These are phyloP conservation scores for Rhinichthys klamathensis DNA, from an alignment of 2,113 vertebrate species.

Conservation along the genomic window DNA sequence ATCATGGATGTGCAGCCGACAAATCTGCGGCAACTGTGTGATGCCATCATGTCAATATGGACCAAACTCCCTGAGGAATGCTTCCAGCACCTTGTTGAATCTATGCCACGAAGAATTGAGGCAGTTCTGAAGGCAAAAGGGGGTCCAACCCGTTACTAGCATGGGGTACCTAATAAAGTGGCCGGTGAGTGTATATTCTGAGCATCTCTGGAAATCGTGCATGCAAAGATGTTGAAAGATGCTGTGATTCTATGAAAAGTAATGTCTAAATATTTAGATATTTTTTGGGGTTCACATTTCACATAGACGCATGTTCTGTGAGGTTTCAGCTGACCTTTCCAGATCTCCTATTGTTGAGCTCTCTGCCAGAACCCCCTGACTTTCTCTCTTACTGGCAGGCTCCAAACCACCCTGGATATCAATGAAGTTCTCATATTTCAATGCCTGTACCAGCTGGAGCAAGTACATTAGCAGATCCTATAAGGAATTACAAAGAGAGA, in stretches of 20 bases:
- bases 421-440: slow-evolving; percentile 97
- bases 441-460: slow-evolving; percentile 93
- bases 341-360: slow-evolving; percentile 78
- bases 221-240: not conserved
- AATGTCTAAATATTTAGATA: not conserved
- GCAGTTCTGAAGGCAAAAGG: too few species aligned
- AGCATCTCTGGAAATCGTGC: not conserved
- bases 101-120: too few species aligned
- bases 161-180: too few species aligned
- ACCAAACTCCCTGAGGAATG: too few species aligned
- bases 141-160: too few species aligned
- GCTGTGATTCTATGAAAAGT: not conserved
- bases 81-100: too few species aligned
- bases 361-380: slow-evolving; percentile 86
- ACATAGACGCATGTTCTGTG: not conserved
- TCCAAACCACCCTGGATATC: slow-evolving; percentile 94
- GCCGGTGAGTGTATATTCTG: too few species aligned
- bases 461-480: slow-evolving; percentile 98
- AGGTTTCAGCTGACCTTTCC: slow-evolving; percentile 82
- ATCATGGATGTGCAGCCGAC: too few species aligned
- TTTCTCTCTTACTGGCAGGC: slow-evolving; percentile 86
- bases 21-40: too few species aligned
- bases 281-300: not conserved
- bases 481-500: not conserved
- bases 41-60: too few species aligned